These are phyloP conservation scores for Dolomedes plantarius DNA, from an alignment of 2,888 invertebrate genomes.

Conservation along the genomic window DNA sequence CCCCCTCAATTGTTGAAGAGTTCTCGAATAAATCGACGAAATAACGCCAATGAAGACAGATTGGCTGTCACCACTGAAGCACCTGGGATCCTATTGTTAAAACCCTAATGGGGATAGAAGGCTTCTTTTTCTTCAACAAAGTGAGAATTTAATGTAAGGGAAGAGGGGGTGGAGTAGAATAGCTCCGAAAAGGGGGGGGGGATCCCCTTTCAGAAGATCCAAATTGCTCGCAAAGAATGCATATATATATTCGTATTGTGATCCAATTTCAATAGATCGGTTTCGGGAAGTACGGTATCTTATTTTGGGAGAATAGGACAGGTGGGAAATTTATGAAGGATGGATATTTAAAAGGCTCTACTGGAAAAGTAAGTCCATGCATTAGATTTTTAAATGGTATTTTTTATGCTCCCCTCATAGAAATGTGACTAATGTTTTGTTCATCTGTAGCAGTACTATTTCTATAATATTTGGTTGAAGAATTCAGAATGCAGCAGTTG, in stretches of 20 bases:
- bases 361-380: not conserved
- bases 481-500: no score
- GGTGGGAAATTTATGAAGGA: conserved; percentile 55
- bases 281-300: conserved; percentile 14
- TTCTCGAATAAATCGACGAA: conserved; percentile 50
- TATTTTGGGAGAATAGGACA: conserved; percentile 28
- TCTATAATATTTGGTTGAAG: no score
- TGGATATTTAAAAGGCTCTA: conserved; percentile 47
- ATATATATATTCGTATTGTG: conserved; percentile 52
- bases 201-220: conserved; percentile 26
- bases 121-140: not conserved
- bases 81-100: conserved; percentile 64
- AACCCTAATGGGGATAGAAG: conserved; percentile 48
- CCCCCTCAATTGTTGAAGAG: conserved; percentile 41
- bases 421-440: not conserved
- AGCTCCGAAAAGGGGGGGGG: conserved; percentile 16
- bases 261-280: conserved; percentile 32
- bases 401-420: not conserved
- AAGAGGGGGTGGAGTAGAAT: conserved; percentile 27
- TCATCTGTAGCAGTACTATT: no score
- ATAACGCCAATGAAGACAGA: conserved; percentile 68
- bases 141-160: conserved; percentile 45
- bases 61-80: conserved; percentile 56
- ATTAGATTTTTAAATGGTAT: not conserved
- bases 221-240: conserved; percentile 57